phyloP scores from a whole-genome alignment of 2,113 vertebrate genomes.

The Anolis carolinensis region DNA sequence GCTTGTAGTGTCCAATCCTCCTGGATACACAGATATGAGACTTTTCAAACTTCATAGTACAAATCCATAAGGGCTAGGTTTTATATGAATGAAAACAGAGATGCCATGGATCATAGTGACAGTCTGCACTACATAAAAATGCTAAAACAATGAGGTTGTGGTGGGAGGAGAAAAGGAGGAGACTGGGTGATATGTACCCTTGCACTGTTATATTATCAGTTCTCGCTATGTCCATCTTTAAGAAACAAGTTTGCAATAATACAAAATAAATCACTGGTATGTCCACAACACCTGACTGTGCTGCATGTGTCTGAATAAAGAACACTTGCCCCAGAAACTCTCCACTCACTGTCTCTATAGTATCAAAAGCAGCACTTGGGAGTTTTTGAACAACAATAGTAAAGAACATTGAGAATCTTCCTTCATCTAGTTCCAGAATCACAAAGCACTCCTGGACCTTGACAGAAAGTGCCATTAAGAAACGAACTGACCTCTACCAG shows the following conservation, averaged over 20 bases:
- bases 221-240: slow-evolving; percentile 3
- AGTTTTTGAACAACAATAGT: slow-evolving; percentile 1
- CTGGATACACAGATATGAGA: background rate
- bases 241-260: background rate
- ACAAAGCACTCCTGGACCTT: slow-evolving; percentile 18
- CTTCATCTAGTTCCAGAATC: background rate
- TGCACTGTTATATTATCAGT: background rate
- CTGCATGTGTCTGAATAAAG: background rate
- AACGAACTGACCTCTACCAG: slow-evolving; percentile 49
- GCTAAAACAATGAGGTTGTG: background rate
- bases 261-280: background rate
- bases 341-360: background rate
- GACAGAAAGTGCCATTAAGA: slow-evolving; percentile 27
- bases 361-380: background rate
- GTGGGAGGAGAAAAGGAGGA: background rate
- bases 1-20: slow-evolving; percentile 6
- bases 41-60: slow-evolving; percentile 1
- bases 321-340: background rate
- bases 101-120: slow-evolving; percentile 10
- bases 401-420: slow-evolving; percentile 31
- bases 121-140: slow-evolving; percentile 8
- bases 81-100: slow-evolving; percentile 21
- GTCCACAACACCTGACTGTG: background rate
- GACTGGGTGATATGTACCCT: background rate
- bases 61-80: slow-evolving; percentile 12